Conservation (phyloP, 1,140 invertebrate genomes). For the Dolichoris vasculosae region DNA sequence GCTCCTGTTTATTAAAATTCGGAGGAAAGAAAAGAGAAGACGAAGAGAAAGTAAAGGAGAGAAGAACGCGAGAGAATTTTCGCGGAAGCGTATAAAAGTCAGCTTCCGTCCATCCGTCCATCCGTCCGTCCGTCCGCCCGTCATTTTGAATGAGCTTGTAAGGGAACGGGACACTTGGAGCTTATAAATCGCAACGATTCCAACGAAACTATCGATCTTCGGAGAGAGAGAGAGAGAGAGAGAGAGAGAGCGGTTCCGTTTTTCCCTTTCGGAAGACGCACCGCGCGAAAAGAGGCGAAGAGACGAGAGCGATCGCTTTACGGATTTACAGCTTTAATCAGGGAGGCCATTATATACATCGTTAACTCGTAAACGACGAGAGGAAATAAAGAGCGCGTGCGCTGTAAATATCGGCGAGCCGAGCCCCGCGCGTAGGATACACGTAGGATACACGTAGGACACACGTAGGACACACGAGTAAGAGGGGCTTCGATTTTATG, state of each 20-base stretch:
- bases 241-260: too few relatives aligned
- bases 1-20: not conserved
- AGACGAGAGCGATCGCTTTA: slow-evolving; percentile 5
- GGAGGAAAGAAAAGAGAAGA: not conserved
- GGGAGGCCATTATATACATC: slow-evolving; percentile 32
- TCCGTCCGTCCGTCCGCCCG: not conserved
- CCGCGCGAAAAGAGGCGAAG: not conserved
- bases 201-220: not conserved
- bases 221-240: not conserved
- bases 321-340: slow-evolving; percentile 45
- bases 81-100: not conserved
- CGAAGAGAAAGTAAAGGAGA: not conserved
- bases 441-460: too few relatives aligned
- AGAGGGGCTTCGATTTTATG: slow-evolving; percentile 18
- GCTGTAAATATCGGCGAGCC: slow-evolving; percentile 36
- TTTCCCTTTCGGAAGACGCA: not conserved
- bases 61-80: not conserved
- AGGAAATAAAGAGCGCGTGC: slow-evolving; percentile 38
- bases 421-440: not conserved
- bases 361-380: slow-evolving; percentile 47
- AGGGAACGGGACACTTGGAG: not conserved
- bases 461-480: too few relatives aligned
- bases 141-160: slow-evolving; percentile 1
- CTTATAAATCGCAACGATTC: not conserved
- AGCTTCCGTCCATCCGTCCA: not conserved